Evolutionary conservation across 1,140 invertebrate genomes (phyloP).

Genomic region (Copidosoma floridanum): DNA sequence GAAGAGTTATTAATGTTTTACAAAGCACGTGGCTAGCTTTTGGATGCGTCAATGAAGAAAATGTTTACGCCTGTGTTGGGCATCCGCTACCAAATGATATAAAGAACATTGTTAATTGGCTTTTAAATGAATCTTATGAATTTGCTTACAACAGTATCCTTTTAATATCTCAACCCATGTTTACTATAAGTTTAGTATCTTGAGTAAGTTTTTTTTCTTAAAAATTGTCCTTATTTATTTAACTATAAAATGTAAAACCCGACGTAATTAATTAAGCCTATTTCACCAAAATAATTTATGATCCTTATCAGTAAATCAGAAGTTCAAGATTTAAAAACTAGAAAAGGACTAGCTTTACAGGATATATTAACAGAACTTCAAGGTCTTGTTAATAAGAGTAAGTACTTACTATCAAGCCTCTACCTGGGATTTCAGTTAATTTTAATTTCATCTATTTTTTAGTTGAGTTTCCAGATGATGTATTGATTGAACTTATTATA

Average conservation of each 20-base stretch:
- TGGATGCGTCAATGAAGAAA: slow-evolving; percentile 83
- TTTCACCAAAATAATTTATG: too few relatives aligned
- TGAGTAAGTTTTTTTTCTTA: too few relatives aligned
- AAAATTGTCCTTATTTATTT: too few relatives aligned
- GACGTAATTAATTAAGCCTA: too few relatives aligned
- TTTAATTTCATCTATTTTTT: slow-evolving; percentile 33
- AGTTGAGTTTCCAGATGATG: slow-evolving; percentile 80
- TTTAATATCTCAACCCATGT: too few relatives aligned
- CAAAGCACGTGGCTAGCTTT: slow-evolving; percentile 88
- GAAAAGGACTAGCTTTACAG: slow-evolving; percentile 84
- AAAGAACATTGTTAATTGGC: slow-evolving; percentile 82
- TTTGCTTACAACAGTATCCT: slow-evolving; percentile 81
- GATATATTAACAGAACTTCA: slow-evolving; percentile 91
- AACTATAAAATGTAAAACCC: too few relatives aligned
- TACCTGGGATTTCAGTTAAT: not conserved
- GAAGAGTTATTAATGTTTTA: slow-evolving; percentile 93
- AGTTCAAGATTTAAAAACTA: slow-evolving; percentile 78
- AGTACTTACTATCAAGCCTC: slow-evolving; percentile 48
- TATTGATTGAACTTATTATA: slow-evolving; percentile 72
- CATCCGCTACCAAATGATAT: slow-evolving; percentile 91
- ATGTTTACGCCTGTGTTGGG: slow-evolving; percentile 94
- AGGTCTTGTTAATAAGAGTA: slow-evolving; percentile 81
- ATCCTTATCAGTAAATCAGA: slow-evolving; percentile 58
- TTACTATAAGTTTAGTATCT: too few relatives aligned
- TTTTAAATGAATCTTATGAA: slow-evolving; percentile 84